Evolutionary conservation across 2,888 invertebrate genomes (phyloP), one percentile per base, ranked within the genome.

Genomic region (Athalia circularis): DNA sequence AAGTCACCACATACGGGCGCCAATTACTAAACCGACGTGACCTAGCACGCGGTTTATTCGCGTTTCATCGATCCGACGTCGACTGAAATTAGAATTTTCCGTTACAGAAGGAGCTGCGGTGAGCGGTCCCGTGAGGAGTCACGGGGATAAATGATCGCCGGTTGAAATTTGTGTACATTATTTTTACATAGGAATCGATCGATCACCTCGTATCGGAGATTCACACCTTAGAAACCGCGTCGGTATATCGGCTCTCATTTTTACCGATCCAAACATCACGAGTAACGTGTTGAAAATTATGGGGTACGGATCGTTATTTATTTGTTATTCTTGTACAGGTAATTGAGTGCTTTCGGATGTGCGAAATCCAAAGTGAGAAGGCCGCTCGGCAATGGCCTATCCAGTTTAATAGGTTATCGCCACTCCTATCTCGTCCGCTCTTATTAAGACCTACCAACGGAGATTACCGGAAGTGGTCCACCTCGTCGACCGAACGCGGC

Each of bases 391-490:
- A 59, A 72, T 72, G 59, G 59, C 72, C 72, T 72, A 57, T 72
- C 72, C 59, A 13, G 47, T 45, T 59, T 72, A 72, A 72, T 72
- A 59, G 72, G 57, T 72, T 57, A 72, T 57, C 72, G 5, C 72
- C 59, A 72, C 72, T 72, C 57, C 47, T 57, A 72, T 47, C 47
- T 59, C 72, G 52, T 72, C 45, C 29, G 29, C 72, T 59, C 59
- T 72, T 72, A 72, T 72, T 72, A 72, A 72, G 72, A 72, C 72
- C 72, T 43, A 72, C 47, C 59, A 45, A 13, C 45, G 47, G 72
- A 72, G 72, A 57, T 72, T 57, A 72, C 72, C 72, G 72, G 72
- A 72, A 72, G 59, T 72, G 72, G 59, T 72, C 72, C 47, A 59
- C 13, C 57, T 47, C 13, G 11, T 59, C 13, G 57, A 70, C 45